A percentile compares a stretch with the other conserved stretches of the same genome.
phyloP scores from a whole-genome alignment of 2,797 vertebrate species.

The Phataginus tetradactyla region DNA sequence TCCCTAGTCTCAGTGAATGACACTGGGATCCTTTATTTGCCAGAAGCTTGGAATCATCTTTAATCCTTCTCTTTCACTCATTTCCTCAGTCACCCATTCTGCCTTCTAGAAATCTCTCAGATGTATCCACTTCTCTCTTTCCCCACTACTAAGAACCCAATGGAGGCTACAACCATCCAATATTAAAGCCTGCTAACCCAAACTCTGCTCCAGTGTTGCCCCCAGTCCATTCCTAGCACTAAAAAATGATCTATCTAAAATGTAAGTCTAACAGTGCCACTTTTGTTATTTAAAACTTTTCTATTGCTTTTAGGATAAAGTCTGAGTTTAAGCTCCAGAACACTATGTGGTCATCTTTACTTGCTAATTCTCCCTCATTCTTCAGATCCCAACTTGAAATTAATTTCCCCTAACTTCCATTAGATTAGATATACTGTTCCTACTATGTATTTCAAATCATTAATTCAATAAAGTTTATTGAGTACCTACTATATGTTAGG shows the following conservation, averaged over 20 bases:
- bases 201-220: neutral
- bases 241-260: neutral
- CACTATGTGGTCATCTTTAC: neutral
- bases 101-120: neutral
- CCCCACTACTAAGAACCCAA: neutral
- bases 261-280: neutral
- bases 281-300: constrained; percentile 38
- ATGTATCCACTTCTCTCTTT: neutral
- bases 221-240: neutral
- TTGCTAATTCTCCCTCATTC: constrained; percentile 21
- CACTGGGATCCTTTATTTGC: neutral
- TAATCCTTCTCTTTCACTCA: neutral
- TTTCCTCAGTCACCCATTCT: neutral
- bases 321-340: neutral
- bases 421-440: neutral
- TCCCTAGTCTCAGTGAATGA: neutral
- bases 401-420: neutral
- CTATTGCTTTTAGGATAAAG: constrained; percentile 12
- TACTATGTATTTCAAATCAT: neutral
- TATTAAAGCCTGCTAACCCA: neutral
- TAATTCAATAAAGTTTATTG: neutral
- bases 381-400: constrained; percentile 45
- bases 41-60: neutral
- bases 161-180: neutral
- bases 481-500: neutral